These are phyloP conservation scores for Helobdella robusta DNA, from an alignment of 2,888 invertebrate species.

Conservation along the genomic window DNA sequence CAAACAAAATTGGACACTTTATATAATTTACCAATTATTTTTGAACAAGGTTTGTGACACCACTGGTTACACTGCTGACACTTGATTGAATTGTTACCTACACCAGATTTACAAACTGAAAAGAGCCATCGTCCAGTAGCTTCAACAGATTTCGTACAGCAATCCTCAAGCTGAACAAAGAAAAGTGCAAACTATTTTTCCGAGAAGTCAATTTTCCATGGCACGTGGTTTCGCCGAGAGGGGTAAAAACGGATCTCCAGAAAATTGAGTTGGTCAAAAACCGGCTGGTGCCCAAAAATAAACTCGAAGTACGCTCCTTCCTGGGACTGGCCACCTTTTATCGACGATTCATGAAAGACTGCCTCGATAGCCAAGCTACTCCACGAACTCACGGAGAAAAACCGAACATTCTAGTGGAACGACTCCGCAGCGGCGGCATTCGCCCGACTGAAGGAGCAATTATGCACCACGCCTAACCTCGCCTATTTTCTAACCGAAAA, in stretches of 20 bases:
- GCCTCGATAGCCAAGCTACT: constrained; percentile 21
- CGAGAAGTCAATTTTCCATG: constrained; percentile 24
- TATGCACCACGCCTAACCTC: constrained; percentile 28
- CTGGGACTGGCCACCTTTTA: constrained; percentile 21
- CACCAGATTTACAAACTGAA: too few relatives aligned
- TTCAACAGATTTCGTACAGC: neutral
- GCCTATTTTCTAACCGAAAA: constrained; percentile 28
- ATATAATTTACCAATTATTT: too few relatives aligned
- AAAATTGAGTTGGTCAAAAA: constrained; percentile 15
- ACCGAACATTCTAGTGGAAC: constrained; percentile 23
- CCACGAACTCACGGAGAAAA: constrained; percentile 24
- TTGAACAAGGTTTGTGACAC: too few relatives aligned
- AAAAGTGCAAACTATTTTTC: constrained; percentile 25
- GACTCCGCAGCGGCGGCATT: constrained; percentile 24
- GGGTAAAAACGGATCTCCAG: constrained; percentile 20
- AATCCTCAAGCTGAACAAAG: constrained; percentile 1
- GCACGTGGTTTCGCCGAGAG: constrained; percentile 20
- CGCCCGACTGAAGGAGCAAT: constrained; percentile 24
- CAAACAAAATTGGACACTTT: too few relatives aligned
- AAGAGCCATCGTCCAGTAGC: too few relatives aligned
- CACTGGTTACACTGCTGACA: too few relatives aligned
- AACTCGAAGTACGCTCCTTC: too few relatives aligned
- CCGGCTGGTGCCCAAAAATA: constrained; percentile 18
- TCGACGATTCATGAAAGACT: constrained; percentile 14
- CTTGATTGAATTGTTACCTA: too few relatives aligned